Evolutionary conservation across 2,113 vertebrate genomes (phyloP).

Genomic region (Todiramphus saurophagus): DNA sequence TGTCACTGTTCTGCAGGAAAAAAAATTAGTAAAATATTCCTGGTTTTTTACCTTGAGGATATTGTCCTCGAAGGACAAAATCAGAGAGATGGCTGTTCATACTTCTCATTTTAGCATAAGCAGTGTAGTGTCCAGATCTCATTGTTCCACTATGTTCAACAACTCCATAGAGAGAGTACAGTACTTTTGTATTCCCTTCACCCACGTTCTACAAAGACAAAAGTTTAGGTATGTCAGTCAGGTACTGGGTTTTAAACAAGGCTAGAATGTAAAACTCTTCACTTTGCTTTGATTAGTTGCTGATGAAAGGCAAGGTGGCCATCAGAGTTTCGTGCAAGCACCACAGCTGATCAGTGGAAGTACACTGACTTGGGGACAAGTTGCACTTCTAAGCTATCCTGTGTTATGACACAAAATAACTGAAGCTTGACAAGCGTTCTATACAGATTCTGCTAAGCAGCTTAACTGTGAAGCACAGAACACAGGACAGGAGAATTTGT

Average conservation of each 20-base stretch:
- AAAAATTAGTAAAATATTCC: not conserved
- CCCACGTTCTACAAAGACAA: conserved; percentile 76
- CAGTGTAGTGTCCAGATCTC: conserved; percentile 97
- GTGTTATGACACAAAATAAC: not conserved
- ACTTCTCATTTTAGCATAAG: conserved; percentile 86
- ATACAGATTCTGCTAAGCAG: not conserved
- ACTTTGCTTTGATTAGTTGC: not conserved
- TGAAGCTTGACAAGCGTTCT: not conserved
- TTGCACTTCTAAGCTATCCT: not conserved
- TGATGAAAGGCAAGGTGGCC: not conserved
- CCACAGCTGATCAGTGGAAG: not conserved
- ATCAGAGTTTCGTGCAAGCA: not conserved
- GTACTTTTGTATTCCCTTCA: conserved; percentile 77
- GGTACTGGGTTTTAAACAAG: not conserved
- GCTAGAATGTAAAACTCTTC: not conserved
- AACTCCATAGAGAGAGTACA: conserved; percentile 92
- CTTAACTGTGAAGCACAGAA: not conserved
- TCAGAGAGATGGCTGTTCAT: conserved; percentile 66
- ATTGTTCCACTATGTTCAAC: conserved; percentile 97
- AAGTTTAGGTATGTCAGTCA: not conserved
- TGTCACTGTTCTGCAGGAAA: not conserved
- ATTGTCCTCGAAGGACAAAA: conserved; percentile 70
- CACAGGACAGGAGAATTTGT: not conserved
- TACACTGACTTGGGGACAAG: not conserved
- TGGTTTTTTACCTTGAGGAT: conserved; percentile 73